Evolutionary conservation across 2,888 invertebrate species (phyloP), one percentile per base, ranked within the genome.

Genomic region (Polietes domitor): DNA sequence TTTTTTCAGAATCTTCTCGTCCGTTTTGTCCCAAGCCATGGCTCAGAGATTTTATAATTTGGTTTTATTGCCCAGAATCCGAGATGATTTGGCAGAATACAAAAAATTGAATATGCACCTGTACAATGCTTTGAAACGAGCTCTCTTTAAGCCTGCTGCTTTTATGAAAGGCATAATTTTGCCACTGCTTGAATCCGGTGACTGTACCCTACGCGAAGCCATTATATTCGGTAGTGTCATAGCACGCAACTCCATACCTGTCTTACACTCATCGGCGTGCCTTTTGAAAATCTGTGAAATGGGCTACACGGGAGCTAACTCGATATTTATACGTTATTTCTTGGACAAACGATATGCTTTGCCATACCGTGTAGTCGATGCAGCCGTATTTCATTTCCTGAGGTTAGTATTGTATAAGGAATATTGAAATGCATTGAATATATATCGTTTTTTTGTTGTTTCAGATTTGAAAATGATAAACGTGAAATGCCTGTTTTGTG

Each of bases 301-400:
- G 98, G 97, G 97, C 88, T 99, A 98, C 90, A 96, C 96, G 26
- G 99, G 99, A 1, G 97, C 99, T 0, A 98, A 97, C 92, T 98
- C 98, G 41, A 97, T 99, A 89, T 98, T 99, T 90, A 93, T 99
- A 77, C 94, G 98, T 83, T 96, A 98, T 90, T 95, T 99, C 82
- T 95, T 99, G 85, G 98, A 99, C 90, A 99, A 99, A 92, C 98
- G 99, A 91, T 99, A 99, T 93, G 98, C 99, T 0, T 93, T 99
- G 77, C 99, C 99, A 0, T 99, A 97, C 92, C 94, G 97, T 88
- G 99, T 98, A 0, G 95, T 99, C 5, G 99, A 99, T 93, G 97
- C 97, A 15, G 95, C 98, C 6, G 98, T 99, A 1, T 96, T 97
- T 90, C 99, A 99, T 92, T 99, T 99, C 92, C 91, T 98, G 43